A percentile compares a stretch with the other conserved stretches of the same genome.
Evolutionary conservation across 2,888 invertebrate genomes (phyloP).

Genomic region (Oligia latruncula): DNA sequence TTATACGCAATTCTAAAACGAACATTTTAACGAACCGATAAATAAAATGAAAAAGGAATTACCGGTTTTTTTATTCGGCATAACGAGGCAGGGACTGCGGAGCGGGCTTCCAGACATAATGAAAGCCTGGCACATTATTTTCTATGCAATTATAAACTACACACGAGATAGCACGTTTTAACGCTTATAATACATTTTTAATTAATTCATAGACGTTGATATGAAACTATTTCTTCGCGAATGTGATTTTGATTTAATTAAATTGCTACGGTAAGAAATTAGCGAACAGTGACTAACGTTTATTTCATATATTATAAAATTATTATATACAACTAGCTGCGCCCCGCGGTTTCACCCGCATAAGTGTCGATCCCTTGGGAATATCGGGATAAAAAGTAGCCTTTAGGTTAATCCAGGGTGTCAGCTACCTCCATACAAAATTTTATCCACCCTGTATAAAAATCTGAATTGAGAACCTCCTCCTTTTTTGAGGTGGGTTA

Average conservation of each 20-base stretch:
- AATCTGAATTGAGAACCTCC: too few relatives aligned
- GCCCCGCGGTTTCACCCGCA: too few relatives aligned
- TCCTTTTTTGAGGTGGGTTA: too few relatives aligned
- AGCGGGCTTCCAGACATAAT: slow-evolving; percentile 79
- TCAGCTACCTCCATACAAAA: too few relatives aligned
- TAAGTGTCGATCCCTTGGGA: too few relatives aligned
- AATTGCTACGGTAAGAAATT: neutral
- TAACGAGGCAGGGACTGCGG: slow-evolving; percentile 59
- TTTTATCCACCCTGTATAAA: too few relatives aligned
- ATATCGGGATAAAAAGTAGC: too few relatives aligned
- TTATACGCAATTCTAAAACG: slow-evolving; percentile 42
- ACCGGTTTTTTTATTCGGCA: slow-evolving; percentile 64
- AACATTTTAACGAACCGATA: slow-evolving; percentile 59
- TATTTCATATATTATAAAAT: neutral
- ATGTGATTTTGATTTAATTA: slow-evolving; percentile 35
- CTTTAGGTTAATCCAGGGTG: too few relatives aligned
- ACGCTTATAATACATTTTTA: slow-evolving; percentile 59
- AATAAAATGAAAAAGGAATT: slow-evolving; percentile 57
- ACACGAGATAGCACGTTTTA: slow-evolving; percentile 65
- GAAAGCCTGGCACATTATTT: slow-evolving; percentile 82
- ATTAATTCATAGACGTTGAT: slow-evolving; percentile 59
- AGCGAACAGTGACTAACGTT: neutral
- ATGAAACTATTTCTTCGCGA: slow-evolving; percentile 33
- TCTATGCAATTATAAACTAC: slow-evolving; percentile 75
- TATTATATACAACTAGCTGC: too few relatives aligned